Evolutionary conservation across 1,140 invertebrate species (phyloP), one percentile per base, ranked within the genome.

Genomic region (Tyrophagus putrescentiae): DNA sequence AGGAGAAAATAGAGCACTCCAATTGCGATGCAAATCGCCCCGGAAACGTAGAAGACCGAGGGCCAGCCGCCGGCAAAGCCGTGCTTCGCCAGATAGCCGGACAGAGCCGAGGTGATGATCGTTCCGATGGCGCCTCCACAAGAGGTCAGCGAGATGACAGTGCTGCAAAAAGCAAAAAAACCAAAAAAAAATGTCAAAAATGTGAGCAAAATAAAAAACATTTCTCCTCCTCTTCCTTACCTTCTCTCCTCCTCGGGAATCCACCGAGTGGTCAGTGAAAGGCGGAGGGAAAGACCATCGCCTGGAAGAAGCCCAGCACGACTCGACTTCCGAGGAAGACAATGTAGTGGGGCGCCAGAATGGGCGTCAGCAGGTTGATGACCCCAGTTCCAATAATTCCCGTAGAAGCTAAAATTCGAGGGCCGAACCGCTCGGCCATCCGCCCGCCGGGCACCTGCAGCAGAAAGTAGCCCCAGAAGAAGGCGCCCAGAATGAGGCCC

Each of bases 401-500:
- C 13, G 27, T 39, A 13, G 21, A 81, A 77, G 89, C 84, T 33
- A 63, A 28, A 29, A 29, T 48, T 74, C 87, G 89, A 1, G 84
- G 85, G 5, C 84, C 86, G 65, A 83, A 78, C 31, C 80, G 69
- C 72, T 89, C 85, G 0, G 85, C 81, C 53, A 89, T 71, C 57
- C 83, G 76, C 1, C 83, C 87, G 34, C 84, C 84, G 0, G 88
- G 86, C 45, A 92, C 74, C 72, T 92, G 82, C 0, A 84, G 84
- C 0, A 85, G 71, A 48, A 87, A 76, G 67, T 89, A 90, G 4
- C 87, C 86, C 80, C 82, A 86, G 70, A 89, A 90, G 69, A 90
- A 91, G 16, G 84, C 79, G 28, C 82, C 82, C 44, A 90, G 74
- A 63, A 91, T 84, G 60, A 87, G 21, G 21, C 60, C 60, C 41